A percentile compares a stretch with the other conserved stretches of the same genome.
Conservation (phyloP, 2,888 invertebrate genomes). For the Agelastica alni region DNA sequence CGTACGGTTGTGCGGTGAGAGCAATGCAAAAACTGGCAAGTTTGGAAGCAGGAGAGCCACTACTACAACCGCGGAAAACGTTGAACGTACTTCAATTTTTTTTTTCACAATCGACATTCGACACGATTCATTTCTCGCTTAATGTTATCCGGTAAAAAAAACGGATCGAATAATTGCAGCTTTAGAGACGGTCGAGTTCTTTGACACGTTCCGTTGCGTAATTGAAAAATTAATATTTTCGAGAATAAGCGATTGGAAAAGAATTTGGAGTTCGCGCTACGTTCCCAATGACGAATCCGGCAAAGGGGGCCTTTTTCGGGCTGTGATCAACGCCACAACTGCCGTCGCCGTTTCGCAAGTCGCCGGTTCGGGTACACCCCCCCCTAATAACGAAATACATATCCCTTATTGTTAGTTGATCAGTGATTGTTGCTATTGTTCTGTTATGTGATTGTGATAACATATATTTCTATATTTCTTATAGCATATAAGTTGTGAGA, state of each 20-base stretch:
- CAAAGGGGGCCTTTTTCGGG: slow-evolving; percentile 55
- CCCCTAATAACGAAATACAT: slow-evolving; percentile 58
- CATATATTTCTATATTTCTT: slow-evolving; percentile 56
- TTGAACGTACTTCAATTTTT: too few relatives aligned
- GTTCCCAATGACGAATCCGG: too few relatives aligned
- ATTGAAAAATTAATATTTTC: too few relatives aligned
- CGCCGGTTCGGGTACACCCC: slow-evolving; percentile 42
- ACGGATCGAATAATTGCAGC: too few relatives aligned
- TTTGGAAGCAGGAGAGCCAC: slow-evolving; percentile 19
- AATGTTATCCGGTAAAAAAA: too few relatives aligned
- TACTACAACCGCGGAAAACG: too few relatives aligned
- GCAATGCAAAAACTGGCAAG: slow-evolving; percentile 34
- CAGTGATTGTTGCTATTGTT: slow-evolving; percentile 58
- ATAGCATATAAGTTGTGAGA: slow-evolving; percentile 55
- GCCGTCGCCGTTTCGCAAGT: slow-evolving; percentile 52
- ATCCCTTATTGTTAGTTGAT: slow-evolving; percentile 59
- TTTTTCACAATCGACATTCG: too few relatives aligned
- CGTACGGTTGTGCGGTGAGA: slow-evolving; percentile 37
- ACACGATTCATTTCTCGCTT: too few relatives aligned
- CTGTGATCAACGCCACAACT: slow-evolving; percentile 58
- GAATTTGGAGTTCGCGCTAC: slow-evolving; percentile 25
- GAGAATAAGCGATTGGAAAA: too few relatives aligned
- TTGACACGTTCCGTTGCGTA: too few relatives aligned
- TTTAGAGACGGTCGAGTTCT: too few relatives aligned
- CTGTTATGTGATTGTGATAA: slow-evolving; percentile 59